These are phyloP conservation scores for Solea senegalensis DNA, from an alignment of 2,113 vertebrate genomes.

Conservation along the genomic window DNA sequence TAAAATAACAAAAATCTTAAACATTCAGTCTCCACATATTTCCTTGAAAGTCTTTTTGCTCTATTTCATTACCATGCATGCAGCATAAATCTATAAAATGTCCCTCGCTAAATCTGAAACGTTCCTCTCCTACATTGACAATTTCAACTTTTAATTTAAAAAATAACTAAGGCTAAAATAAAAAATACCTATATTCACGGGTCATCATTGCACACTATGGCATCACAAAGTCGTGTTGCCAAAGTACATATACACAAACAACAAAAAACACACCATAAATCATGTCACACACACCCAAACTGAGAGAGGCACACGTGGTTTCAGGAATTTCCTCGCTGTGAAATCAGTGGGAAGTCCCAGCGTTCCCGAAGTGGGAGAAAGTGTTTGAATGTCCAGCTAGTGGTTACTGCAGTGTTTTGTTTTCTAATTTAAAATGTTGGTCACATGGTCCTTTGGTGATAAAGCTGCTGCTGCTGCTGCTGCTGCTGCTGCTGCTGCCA, in stretches of 20 bases:
- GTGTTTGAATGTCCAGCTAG: slow-evolving; percentile 29
- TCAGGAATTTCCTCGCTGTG: slow-evolving; percentile 2
- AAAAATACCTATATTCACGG: neutral
- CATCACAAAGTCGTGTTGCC: no score
- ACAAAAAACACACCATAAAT: slow-evolving; percentile 2
- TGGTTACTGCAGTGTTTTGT: slow-evolving; percentile 18
- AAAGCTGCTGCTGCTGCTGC: slow-evolving; percentile 20
- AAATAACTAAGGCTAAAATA: neutral
- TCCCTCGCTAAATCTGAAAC: slow-evolving; percentile 4
- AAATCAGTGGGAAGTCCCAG: neutral
- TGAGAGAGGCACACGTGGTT: slow-evolving; percentile 19
- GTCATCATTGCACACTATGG: slow-evolving; percentile 22
- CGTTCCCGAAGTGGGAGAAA: neutral
- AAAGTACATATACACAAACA: neutral
- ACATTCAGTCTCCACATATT: slow-evolving; percentile 21
- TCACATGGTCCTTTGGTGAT: slow-evolving; percentile 12
- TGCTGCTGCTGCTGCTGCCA: no score
- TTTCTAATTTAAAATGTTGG: neutral
- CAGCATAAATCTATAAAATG: neutral
- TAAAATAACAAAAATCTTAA: slow-evolving; percentile 24
- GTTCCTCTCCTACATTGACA: neutral
- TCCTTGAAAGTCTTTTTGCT: slow-evolving; percentile 15
- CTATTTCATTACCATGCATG: slow-evolving; percentile 4
- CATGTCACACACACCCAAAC: slow-evolving; percentile 20
- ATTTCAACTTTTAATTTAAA: neutral